A percentile compares a stretch with the other conserved stretches of the same genome.
phyloP scores from a whole-genome alignment of 2,797 vertebrate species.

The Pagetopsis macropterus region DNA sequence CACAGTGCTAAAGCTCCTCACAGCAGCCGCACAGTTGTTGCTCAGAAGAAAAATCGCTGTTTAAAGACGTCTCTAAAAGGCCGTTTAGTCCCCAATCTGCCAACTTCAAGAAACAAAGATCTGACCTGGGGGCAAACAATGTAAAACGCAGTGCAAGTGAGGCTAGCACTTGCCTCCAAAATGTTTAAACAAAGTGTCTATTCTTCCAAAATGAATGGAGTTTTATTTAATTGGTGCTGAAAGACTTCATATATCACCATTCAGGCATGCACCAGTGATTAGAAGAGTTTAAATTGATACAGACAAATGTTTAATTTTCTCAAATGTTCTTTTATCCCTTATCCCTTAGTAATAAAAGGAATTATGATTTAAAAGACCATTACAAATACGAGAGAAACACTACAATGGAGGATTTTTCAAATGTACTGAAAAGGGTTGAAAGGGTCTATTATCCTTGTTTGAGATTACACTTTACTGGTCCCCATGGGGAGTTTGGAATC shows the following conservation, averaged over 20 bases:
- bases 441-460: constrained; percentile 8
- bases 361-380: constrained; percentile 16
- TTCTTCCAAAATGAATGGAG: neutral
- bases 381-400: neutral
- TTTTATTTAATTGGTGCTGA: constrained; percentile 17
- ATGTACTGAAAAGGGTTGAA: constrained; percentile 13
- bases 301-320: constrained; percentile 7
- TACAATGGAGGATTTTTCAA: neutral
- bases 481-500: constrained; percentile 1
- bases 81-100: constrained; percentile 20
- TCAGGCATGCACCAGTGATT: neutral
- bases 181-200: neutral
- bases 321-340: neutral
- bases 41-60: constrained; percentile 18
- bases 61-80: constrained; percentile 22
- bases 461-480: constrained; percentile 5
- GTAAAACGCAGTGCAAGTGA: constrained; percentile 2
- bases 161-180: neutral
- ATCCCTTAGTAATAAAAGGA: neutral
- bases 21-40: constrained; percentile 1
- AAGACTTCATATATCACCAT: constrained; percentile 3
- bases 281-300: constrained; percentile 23
- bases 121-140: constrained; percentile 15
- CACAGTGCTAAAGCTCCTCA: constrained; percentile 8
- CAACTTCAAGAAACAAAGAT: constrained; percentile 21